These are phyloP conservation scores for Syncerus caffer DNA, from an alignment of 2,797 vertebrate species.

Conservation along the genomic window DNA sequence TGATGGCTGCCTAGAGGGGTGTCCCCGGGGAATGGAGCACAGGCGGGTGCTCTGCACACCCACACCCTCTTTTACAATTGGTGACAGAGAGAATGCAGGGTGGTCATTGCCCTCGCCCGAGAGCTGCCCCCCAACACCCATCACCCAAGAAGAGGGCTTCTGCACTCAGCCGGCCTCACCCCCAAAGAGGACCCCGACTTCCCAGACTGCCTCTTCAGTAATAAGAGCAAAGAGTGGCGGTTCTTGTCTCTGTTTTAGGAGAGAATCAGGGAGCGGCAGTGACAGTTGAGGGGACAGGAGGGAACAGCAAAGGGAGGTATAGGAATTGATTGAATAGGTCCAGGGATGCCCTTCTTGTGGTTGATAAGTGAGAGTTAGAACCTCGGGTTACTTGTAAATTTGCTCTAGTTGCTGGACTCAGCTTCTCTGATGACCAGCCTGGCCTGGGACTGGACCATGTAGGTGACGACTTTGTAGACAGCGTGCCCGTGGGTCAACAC, in stretches of 20 bases:
- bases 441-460: accelerated
- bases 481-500: accelerated
- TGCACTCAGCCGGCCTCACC: not conserved
- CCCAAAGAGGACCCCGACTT: not conserved
- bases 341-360: accelerated
- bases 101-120: accelerated
- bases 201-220: not conserved
- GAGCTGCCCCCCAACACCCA: accelerated
- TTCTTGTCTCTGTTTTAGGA: not conserved
- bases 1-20: accelerated
- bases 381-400: not conserved
- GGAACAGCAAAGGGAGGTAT: not conserved
- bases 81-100: not conserved
- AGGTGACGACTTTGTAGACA: accelerated
- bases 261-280: not conserved
- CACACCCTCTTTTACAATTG: not conserved
- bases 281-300: no score
- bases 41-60: accelerated
- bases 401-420: not conserved
- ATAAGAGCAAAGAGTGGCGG: not conserved
- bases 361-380: not conserved
- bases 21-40: not conserved
- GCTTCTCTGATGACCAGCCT: not conserved
- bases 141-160: accelerated
- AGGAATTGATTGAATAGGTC: not conserved